Conservation (phyloP, 2,888 invertebrate genomes). For the Cabera pusaria region DNA sequence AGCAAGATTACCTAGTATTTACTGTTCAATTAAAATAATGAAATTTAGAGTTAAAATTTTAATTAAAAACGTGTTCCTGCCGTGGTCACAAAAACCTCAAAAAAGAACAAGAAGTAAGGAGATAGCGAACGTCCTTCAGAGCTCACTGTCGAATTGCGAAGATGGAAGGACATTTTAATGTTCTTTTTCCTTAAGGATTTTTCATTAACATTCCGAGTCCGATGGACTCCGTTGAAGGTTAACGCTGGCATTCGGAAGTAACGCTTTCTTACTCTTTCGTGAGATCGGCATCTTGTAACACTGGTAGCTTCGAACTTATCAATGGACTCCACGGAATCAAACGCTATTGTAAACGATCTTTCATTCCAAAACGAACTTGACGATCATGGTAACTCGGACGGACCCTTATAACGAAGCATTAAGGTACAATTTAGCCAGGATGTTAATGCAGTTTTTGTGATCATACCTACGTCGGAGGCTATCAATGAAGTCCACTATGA, state of each 20-base stretch:
- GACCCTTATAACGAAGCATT: conserved; percentile 42
- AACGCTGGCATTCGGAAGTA: conserved; percentile 34
- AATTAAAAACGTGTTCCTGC: no score
- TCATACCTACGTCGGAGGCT: conserved; percentile 75
- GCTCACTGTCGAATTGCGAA: no score
- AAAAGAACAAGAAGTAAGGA: no score
- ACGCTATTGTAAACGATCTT: conserved; percentile 76
- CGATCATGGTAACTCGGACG: conserved; percentile 42
- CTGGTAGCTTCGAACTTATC: conserved; percentile 80
- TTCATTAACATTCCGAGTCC: conserved; percentile 33
- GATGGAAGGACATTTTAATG: no score
- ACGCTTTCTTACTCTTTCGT: conserved; percentile 47
- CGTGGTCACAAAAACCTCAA: no score
- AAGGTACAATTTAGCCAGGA: conserved; percentile 45
- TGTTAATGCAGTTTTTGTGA: conserved; percentile 59
- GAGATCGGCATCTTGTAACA: conserved; percentile 75
- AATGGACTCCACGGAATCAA: conserved; percentile 81
- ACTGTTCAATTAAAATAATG: no score
- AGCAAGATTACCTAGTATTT: no score
- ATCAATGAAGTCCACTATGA: conserved; percentile 82
- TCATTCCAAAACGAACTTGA: conserved; percentile 65
- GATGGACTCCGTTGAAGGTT: conserved; percentile 26
- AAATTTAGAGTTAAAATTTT: no score
- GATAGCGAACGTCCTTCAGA: no score
- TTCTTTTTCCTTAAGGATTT: conserved; percentile 32